These are phyloP conservation scores for Yoshiicerus persimilis DNA, from an alignment of 1,140 invertebrate species.

Conservation along the genomic window DNA sequence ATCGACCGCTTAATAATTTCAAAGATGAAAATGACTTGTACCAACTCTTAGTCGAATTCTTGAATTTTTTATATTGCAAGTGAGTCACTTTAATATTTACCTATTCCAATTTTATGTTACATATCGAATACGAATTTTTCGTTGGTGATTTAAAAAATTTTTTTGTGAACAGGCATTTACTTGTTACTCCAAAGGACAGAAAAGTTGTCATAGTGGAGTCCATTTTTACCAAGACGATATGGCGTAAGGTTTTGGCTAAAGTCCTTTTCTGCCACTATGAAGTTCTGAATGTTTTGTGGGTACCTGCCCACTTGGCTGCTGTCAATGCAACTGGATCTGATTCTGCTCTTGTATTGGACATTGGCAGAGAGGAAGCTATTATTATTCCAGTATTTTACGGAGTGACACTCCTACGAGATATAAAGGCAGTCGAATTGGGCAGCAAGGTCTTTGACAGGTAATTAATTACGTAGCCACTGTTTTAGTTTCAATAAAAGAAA, in stretches of 20 bases:
- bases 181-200: constrained; percentile 90
- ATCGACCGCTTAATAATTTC: constrained; percentile 70
- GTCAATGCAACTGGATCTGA: constrained; percentile 73
- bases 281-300: constrained; percentile 70
- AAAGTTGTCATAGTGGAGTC: constrained; percentile 89
- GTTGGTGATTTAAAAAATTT: constrained; percentile 25
- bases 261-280: constrained; percentile 92
- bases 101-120: no score
- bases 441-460: constrained; percentile 67
- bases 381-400: constrained; percentile 82
- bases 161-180: constrained; percentile 66
- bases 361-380: constrained; percentile 80
- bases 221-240: constrained; percentile 74
- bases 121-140: neutral
- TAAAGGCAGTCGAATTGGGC: constrained; percentile 74
- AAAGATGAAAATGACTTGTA: constrained; percentile 73
- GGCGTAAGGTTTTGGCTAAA: constrained; percentile 83
- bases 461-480: neutral
- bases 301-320: constrained; percentile 77
- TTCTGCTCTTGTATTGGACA: constrained; percentile 79
- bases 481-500: no score
- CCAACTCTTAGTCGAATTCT: constrained; percentile 82
- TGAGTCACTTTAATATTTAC: constrained; percentile 55
- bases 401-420: constrained; percentile 76
- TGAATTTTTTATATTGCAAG: constrained; percentile 87